Conservation (phyloP, 1,140 invertebrate species). For the Tachypleus tridentatus region DNA sequence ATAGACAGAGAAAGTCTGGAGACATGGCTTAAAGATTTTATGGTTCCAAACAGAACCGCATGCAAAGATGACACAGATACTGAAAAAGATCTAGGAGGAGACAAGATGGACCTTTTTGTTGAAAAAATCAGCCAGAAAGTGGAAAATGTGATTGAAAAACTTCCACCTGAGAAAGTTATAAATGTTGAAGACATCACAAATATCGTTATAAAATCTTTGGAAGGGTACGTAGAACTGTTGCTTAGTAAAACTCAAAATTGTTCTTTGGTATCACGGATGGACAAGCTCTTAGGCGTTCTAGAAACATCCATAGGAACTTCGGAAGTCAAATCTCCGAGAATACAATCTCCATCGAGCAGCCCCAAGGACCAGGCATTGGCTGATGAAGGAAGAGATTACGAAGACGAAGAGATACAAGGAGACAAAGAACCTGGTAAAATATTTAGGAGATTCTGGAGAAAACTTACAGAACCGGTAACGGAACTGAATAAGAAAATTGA, state of each 20-base stretch:
- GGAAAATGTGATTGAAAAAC: constrained; percentile 8
- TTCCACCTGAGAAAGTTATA: neutral
- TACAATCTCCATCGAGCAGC: neutral
- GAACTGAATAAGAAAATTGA: constrained; percentile 17
- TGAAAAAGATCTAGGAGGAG: constrained; percentile 10
- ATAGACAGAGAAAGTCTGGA: constrained; percentile 8
- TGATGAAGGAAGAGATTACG: too few relatives aligned
- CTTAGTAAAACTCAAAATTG: constrained; percentile 4
- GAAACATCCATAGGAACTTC: constrained; percentile 7
- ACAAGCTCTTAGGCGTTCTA: neutral
- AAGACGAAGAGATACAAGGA: constrained; percentile 2
- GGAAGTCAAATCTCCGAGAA: constrained; percentile 7
- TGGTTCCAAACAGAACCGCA: neutral
- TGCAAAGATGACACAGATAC: constrained; percentile 5
- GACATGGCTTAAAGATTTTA: constrained; percentile 6
- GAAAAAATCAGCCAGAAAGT: constrained; percentile 9
- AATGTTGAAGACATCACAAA: neutral
- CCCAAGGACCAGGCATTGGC: neutral
- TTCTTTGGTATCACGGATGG: neutral
- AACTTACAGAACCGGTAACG: constrained; percentile 17
- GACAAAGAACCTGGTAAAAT: constrained; percentile 11
- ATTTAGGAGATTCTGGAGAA: constrained; percentile 19
- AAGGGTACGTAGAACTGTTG: constrained; percentile 2
- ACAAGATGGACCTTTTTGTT: constrained; percentile 12
- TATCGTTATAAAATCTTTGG: constrained; percentile 10